A percentile compares a stretch with the other conserved stretches of the same genome.
Conservation (phyloP, 2,113 vertebrate species). For the Phaethon lepturus region DNA sequence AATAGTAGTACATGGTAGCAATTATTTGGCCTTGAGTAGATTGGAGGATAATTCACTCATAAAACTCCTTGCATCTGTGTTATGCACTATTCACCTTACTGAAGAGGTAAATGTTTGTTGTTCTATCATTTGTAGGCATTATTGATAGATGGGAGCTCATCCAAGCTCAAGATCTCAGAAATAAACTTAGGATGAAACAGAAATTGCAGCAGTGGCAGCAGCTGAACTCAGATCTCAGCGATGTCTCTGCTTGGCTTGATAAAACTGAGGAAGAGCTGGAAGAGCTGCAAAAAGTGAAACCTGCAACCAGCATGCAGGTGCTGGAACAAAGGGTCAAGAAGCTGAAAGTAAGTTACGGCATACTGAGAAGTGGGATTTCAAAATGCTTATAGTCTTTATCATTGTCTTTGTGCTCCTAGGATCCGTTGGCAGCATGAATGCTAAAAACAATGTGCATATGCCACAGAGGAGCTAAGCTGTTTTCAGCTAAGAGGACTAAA, state of each 20-base stretch:
- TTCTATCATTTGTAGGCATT: conserved; percentile 76
- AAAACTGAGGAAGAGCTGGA: conserved; percentile 82
- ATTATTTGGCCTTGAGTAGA: not conserved
- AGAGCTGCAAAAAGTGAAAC: conserved; percentile 67
- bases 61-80: not conserved
- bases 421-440: not conserved
- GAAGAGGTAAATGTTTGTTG: not conserved
- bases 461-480: not conserved
- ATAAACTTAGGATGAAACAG: conserved; percentile 71
- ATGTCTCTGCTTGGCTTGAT: conserved; percentile 84
- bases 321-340: conserved; percentile 80
- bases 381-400: not conserved
- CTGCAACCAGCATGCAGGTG: conserved; percentile 67
- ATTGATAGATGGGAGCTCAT: conserved; percentile 92
- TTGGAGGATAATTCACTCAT: not conserved
- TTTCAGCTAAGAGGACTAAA: not conserved
- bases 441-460: not conserved
- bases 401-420: not conserved
- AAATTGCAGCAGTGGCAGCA: conserved; percentile 82
- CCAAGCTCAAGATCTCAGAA: conserved; percentile 76
- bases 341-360: conserved; percentile 78
- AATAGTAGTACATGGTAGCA: not conserved
- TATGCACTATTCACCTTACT: not conserved
- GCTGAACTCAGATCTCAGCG: conserved; percentile 81
- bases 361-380: not conserved